Evolutionary conservation across 1,140 invertebrate genomes (phyloP).

Genomic region (Drosophila carrolli): DNA sequence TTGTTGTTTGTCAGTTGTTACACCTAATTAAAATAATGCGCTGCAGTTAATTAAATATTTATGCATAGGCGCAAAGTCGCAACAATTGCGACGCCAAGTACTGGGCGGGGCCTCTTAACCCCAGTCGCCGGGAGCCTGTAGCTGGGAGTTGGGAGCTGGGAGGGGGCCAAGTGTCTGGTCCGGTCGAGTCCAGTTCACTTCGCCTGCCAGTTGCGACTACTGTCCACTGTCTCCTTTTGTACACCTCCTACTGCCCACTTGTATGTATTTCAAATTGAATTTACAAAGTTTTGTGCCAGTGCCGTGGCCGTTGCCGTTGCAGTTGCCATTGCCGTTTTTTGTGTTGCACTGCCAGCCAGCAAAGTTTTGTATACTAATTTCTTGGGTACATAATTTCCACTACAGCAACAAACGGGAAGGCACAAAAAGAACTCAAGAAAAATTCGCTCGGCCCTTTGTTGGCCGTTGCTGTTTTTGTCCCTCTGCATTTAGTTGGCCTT

Average conservation of each 20-base stretch:
- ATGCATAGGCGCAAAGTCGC: slow-evolving; percentile 72
- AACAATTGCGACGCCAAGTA: slow-evolving; percentile 50
- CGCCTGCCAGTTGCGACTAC: slow-evolving; percentile 3
- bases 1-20: slow-evolving; percentile 63
- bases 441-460: slow-evolving; percentile 40
- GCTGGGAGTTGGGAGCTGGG: slow-evolving; percentile 2
- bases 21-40: slow-evolving; percentile 84
- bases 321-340: slow-evolving; percentile 2
- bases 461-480: slow-evolving; percentile 32
- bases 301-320: neutral
- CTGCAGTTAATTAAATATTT: slow-evolving; percentile 85
- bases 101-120: neutral
- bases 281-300: slow-evolving; percentile 66
- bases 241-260: slow-evolving; percentile 24
- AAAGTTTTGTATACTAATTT: slow-evolving; percentile 81
- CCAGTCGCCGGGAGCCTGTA: neutral
- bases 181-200: slow-evolving; percentile 3
- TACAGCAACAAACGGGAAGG: slow-evolving; percentile 13
- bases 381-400: slow-evolving; percentile 78
- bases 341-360: slow-evolving; percentile 55
- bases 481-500: slow-evolving; percentile 70
- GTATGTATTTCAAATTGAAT: slow-evolving; percentile 81
- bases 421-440: slow-evolving; percentile 4
- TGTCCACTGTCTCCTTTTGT: slow-evolving; percentile 11
- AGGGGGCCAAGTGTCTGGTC: slow-evolving; percentile 27